Conservation (phyloP, 2,797 vertebrate species). For the Liparis tanakae region DNA sequence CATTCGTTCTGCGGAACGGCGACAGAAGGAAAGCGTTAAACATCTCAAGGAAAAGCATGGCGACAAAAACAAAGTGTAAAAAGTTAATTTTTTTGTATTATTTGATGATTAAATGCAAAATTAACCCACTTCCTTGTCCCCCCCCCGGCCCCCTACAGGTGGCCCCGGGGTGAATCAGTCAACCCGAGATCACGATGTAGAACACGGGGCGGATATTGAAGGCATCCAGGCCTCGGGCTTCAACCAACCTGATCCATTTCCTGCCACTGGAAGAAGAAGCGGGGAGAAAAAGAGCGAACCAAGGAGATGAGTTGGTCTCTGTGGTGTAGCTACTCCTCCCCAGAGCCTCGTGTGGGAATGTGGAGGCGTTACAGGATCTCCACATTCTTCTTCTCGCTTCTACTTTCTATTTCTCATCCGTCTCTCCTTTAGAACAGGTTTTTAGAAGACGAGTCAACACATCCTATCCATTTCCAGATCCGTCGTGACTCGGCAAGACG, state of each 20-base stretch:
- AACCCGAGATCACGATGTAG: constrained; percentile 54
- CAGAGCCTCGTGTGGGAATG: constrained; percentile 57
- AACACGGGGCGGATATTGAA: constrained; percentile 59
- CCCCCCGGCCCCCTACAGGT: background rate
- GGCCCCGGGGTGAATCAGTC: constrained; percentile 37
- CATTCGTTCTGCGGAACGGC: constrained; percentile 9
- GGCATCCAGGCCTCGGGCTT: constrained; percentile 53
- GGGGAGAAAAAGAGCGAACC: constrained; percentile 17
- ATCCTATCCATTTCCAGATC: constrained; percentile 40
- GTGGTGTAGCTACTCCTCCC: constrained; percentile 55
- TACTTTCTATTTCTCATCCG: constrained; percentile 10
- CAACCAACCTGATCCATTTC: constrained; percentile 61
- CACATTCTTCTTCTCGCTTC: constrained; percentile 31
- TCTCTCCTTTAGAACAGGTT: constrained; percentile 24
- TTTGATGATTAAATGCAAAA: constrained; percentile 31
- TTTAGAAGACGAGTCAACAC: constrained; percentile 39
- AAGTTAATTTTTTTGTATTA: background rate
- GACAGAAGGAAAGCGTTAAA: background rate
- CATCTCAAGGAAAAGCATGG: background rate
- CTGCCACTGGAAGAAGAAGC: constrained; percentile 25
- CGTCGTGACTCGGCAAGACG: constrained; percentile 33
- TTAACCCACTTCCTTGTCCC: constrained; percentile 4
- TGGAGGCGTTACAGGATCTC: constrained; percentile 64
- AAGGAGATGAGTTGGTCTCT: constrained; percentile 58
- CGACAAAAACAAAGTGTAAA: background rate